Evolutionary conservation across 2,797 vertebrate genomes (phyloP).

Genomic region (Lindbergichthys nudifrons): DNA sequence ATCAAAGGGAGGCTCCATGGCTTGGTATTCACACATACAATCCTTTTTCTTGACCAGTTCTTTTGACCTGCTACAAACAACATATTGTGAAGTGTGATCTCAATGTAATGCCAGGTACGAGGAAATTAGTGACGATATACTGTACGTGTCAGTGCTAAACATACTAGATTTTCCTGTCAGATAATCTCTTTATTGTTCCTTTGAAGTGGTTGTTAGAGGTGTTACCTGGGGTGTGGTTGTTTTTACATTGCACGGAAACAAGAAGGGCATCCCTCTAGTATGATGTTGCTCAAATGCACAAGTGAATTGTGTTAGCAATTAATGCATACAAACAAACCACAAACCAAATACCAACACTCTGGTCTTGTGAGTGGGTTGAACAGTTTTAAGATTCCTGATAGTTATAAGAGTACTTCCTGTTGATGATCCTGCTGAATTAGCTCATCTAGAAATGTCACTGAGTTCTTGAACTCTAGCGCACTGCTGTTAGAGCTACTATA

Average conservation of each 20-base stretch:
- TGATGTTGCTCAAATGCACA: background rate
- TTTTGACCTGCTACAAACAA: conserved; percentile 2
- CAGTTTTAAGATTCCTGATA: conserved; percentile 5
- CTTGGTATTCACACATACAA: background rate
- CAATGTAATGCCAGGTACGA: conserved; percentile 14
- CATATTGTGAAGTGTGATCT: conserved; percentile 19
- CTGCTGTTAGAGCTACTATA: background rate
- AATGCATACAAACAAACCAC: conserved; percentile 1
- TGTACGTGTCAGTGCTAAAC: conserved; percentile 23
- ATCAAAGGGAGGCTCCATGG: conserved; percentile 57
- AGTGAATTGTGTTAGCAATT: conserved; percentile 3
- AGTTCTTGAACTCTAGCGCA: background rate
- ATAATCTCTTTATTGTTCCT: conserved; percentile 31
- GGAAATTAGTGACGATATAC: conserved; percentile 7
- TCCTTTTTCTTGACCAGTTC: background rate
- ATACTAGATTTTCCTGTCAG: conserved; percentile 42
- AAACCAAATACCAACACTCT: conserved; percentile 13
- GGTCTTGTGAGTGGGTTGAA: background rate
- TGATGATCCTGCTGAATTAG: background rate
- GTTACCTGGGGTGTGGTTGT: conserved; percentile 21
- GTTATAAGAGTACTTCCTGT: background rate
- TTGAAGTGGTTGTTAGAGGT: conserved; percentile 61
- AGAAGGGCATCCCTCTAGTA: conserved; percentile 13
- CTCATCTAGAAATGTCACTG: background rate
- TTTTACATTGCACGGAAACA: conserved; percentile 6